Evolutionary conservation across 1,140 invertebrate species (phyloP).

Genomic region (Dinoponera quadriceps): DNA sequence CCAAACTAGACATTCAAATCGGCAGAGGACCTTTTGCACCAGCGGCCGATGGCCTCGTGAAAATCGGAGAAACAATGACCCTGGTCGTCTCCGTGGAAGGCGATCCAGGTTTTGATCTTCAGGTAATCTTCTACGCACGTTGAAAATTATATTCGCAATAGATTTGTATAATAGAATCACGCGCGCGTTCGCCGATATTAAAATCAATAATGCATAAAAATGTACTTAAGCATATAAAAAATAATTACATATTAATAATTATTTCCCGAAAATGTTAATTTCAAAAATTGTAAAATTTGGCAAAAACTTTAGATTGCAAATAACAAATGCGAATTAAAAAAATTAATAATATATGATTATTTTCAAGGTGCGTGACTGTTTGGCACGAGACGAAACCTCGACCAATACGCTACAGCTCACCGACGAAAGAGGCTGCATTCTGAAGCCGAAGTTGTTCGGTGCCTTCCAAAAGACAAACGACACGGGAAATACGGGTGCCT

Average conservation of each 20-base stretch:
- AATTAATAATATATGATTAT: slow-evolving; percentile 3
- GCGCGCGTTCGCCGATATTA: not conserved
- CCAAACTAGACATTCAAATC: slow-evolving; percentile 92
- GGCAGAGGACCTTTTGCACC: slow-evolving; percentile 92
- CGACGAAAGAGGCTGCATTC: slow-evolving; percentile 91
- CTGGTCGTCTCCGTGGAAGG: slow-evolving; percentile 93
- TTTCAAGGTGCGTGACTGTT: slow-evolving; percentile 89
- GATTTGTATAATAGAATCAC: not conserved
- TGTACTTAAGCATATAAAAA: not conserved
- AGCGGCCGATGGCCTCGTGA: slow-evolving; percentile 91
- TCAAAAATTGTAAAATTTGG: not conserved
- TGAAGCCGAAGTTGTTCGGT: slow-evolving; percentile 93
- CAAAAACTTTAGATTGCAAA: not conserved
- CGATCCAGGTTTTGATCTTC: slow-evolving; percentile 92
- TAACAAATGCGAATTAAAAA: not conserved
- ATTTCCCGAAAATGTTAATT: not conserved
- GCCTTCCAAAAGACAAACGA: slow-evolving; percentile 93
- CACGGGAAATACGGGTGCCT: slow-evolving; percentile 90
- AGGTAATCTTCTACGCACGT: slow-evolving; percentile 82
- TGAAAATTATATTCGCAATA: not conserved
- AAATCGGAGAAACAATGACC: slow-evolving; percentile 94
- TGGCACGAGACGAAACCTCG: slow-evolving; percentile 89
- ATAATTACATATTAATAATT: not conserved
- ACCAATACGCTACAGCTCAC: slow-evolving; percentile 90
- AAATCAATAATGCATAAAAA: not conserved